These are phyloP conservation scores for Sitta europaea DNA, from an alignment of 2,113 vertebrate genomes.

Conservation along the genomic window DNA sequence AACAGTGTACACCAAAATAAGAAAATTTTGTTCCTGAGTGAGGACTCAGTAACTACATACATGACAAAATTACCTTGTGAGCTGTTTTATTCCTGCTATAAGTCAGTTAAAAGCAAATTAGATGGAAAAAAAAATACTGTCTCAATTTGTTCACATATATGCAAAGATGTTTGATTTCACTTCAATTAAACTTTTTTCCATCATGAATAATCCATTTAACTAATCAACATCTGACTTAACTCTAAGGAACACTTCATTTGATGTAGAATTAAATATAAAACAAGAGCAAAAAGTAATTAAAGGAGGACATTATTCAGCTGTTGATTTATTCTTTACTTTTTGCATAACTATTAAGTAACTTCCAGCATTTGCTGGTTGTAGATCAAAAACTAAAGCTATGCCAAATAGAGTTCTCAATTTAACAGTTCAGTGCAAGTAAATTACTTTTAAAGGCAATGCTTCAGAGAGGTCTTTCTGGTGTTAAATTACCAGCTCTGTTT, in stretches of 20 bases:
- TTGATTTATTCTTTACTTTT: not conserved
- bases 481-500: not conserved
- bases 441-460: not conserved
- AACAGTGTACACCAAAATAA: not conserved
- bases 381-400: not conserved
- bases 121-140: not conserved
- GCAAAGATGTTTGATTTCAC: not conserved
- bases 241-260: conserved; percentile 4
- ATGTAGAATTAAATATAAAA: conserved; percentile 30
- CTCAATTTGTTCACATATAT: not conserved
- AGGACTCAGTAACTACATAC: not conserved
- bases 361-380: not conserved
- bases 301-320: not conserved
- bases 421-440: not conserved
- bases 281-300: conserved; percentile 11
- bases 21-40: not conserved
- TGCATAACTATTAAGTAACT: not conserved
- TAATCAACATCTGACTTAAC: not conserved
- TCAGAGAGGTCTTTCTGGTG: not conserved
- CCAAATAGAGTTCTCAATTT: not conserved
- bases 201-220: conserved; percentile 12
- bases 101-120: not conserved
- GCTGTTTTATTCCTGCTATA: not conserved
- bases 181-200: not conserved
- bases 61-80: not conserved